Conservation (phyloP, 2,797 vertebrate species). For the Antennarius maculatus region DNA sequence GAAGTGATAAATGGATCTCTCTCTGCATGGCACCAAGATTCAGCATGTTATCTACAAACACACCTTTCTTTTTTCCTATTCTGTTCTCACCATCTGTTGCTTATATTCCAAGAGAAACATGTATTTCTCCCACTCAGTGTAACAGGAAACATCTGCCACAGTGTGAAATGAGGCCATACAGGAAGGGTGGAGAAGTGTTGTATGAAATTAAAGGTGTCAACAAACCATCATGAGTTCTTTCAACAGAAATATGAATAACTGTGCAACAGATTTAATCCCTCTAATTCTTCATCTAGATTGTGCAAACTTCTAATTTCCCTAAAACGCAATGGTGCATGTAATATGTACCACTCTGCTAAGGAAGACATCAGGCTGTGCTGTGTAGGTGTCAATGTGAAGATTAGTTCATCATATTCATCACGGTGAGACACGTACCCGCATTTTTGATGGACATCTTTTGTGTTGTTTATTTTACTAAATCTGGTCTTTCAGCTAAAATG, state of each 20-base stretch:
- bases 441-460: background rate
- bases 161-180: constrained; percentile 44
- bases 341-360: background rate
- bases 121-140: constrained; percentile 51
- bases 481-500: no score
- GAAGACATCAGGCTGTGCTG: background rate
- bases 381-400: background rate
- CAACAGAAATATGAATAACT: constrained; percentile 14
- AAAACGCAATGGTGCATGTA: background rate
- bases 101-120: constrained; percentile 63
- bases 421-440: background rate
- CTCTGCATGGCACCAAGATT: constrained; percentile 27
- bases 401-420: constrained; percentile 1
- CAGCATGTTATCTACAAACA: constrained; percentile 54
- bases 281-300: no score
- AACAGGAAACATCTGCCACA: constrained; percentile 77
- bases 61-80: constrained; percentile 61
- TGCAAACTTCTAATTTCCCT: constrained; percentile 1
- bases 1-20: constrained; percentile 23
- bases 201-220: constrained; percentile 53
- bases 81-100: constrained; percentile 55
- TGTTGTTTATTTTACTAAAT: background rate
- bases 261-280: background rate
- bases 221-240: constrained; percentile 15
- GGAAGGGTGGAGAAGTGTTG: constrained; percentile 38